Base-by-base conservation (phyloP, 2,888 invertebrate genomes). In the Dioctria rufipes region DNA sequence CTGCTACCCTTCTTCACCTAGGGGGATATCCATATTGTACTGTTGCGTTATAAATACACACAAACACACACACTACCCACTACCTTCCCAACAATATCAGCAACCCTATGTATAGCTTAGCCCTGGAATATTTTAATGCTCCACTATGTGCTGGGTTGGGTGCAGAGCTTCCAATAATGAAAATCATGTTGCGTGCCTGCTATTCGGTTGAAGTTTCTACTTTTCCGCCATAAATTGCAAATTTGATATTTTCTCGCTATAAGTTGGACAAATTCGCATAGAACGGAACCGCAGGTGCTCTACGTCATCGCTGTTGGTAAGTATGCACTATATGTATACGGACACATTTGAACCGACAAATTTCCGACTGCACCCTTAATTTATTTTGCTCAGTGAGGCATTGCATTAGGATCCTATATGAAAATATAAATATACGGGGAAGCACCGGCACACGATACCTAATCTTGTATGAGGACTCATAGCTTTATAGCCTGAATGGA, bases 151-250 rank as follows among this genome's bases (percentile, higher is more conserved):
- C 43, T 67, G 46, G 11, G 46, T 43, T 46, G 43, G 67, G 42
- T 43, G 46, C 25, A 43, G 67, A n/a, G 42, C 67, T 67, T 67
- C 46, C 42, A 9, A 46, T 67, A 46, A 67, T 67, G 49, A 49
- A 67, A 67, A 67, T 46, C 67, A 67, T 67, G 67, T 67, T 67
- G 67, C 67, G 67, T 46, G 25, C 25, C 25, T 65, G 67, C 67
- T 67, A 9, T 67, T 67, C 67, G 43, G 43, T 25, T 13, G 67
- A 67, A 67, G 67, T 67, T 67, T 67, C 67, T 25, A 13, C 25
- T 46, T 67, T 67, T 67, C 67, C 67, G 67, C 43, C 42, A 67
- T 67, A 67, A 67, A 67, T 67, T 67, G 67, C 67, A 67, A 67
- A 67, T 42, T 67, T 67, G 67, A 67, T 67, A 67, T 67, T 6